phyloP scores from a whole-genome alignment of 2,797 vertebrate genomes.

The Adrianichthys oophorus region DNA sequence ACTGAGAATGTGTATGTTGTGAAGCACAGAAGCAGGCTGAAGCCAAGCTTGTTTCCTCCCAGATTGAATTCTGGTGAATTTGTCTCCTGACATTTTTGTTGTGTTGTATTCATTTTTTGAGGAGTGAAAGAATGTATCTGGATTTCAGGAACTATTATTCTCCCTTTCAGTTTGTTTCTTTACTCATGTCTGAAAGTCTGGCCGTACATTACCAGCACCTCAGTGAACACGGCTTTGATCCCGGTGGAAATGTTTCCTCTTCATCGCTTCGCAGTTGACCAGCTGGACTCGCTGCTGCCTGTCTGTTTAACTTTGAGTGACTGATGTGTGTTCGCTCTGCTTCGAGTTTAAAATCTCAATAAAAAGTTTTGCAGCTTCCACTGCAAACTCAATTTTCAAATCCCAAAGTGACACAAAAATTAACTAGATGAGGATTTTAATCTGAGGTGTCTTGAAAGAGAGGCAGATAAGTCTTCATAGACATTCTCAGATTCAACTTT shows the following conservation, averaged over 20 bases:
- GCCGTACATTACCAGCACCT: slow-evolving; percentile 17
- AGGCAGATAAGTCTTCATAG: no score
- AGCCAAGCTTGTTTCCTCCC: no score
- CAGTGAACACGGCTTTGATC: slow-evolving; percentile 11
- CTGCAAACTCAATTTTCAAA: slow-evolving; percentile 10
- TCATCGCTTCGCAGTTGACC: slow-evolving; percentile 24
- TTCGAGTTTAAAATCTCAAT: slow-evolving; percentile 38
- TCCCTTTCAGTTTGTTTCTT: no score
- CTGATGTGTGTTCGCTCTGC: slow-evolving; percentile 42
- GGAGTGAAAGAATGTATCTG: no score
- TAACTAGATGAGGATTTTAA: slow-evolving; percentile 5
- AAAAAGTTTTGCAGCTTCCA: slow-evolving; percentile 2
- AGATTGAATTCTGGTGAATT: no score
- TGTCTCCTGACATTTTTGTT: no score
- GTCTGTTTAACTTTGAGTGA: slow-evolving; percentile 42
- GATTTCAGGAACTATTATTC: no score
- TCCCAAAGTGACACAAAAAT: slow-evolving; percentile 1
- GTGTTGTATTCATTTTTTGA: no score
- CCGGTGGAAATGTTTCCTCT: slow-evolving; percentile 43
- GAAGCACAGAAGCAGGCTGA: no score
- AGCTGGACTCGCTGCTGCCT: slow-evolving; percentile 29
- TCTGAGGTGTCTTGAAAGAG: no score
- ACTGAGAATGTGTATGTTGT: no score
- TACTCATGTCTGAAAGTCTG: not conserved
- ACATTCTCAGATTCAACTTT: no score